Conservation (phyloP, 2,113 vertebrate species). For the Pomatorhinus ruficollis region DNA sequence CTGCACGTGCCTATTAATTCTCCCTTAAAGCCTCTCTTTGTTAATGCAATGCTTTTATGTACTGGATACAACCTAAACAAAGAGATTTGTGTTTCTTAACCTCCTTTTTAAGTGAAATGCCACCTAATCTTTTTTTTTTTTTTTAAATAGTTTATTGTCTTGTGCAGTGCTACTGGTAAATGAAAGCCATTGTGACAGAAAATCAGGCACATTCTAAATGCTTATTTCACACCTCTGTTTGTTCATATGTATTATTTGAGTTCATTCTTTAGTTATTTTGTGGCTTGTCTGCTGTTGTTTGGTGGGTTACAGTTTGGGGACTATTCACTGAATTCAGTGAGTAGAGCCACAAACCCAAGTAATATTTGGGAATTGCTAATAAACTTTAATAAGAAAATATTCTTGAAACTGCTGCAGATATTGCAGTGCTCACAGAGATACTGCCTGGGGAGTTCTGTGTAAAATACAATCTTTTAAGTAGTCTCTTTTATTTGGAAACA, state of each 20-base stretch:
- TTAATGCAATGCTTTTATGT: not conserved
- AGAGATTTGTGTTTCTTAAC: not conserved
- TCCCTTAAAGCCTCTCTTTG: not conserved
- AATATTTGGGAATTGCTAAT: not conserved
- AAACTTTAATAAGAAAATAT: not conserved
- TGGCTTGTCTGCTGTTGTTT: not conserved
- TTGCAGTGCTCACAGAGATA: not conserved
- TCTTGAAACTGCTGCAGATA: not conserved
- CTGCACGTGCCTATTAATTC: not conserved
- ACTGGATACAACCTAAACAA: not conserved
- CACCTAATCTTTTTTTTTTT: not conserved
- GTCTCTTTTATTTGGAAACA: not conserved
- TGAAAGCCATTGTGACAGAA: not conserved
- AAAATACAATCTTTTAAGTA: not conserved
- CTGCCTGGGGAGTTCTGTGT: not conserved
- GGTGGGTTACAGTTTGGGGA: not conserved
- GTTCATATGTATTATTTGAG: not conserved
- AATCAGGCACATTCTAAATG: not conserved
- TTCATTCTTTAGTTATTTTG: not conserved
- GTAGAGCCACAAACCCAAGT: not conserved
- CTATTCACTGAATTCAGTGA: not conserved
- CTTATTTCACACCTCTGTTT: not conserved
- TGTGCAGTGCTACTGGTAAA: not conserved
- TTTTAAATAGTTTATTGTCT: not conserved
- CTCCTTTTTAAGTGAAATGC: not conserved